Conservation (phyloP, 1,140 invertebrate species). For the Popillia japonica region DNA sequence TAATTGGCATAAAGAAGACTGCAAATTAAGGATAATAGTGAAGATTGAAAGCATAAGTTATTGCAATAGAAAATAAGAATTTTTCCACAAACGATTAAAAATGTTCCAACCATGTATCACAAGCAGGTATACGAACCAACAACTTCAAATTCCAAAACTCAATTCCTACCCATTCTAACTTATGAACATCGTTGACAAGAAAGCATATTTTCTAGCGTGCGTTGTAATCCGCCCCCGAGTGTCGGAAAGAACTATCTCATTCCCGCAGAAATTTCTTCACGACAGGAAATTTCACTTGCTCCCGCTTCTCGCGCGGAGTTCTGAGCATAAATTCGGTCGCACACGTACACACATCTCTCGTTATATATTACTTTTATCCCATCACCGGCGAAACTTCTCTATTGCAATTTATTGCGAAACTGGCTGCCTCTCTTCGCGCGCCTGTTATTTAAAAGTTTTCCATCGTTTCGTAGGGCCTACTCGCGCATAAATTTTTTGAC, state of each 20-base stretch:
- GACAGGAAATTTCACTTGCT: constrained; percentile 13
- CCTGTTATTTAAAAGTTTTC: neutral
- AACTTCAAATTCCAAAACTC: neutral
- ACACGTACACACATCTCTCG: neutral
- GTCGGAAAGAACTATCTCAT: neutral
- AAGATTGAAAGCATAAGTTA: no score
- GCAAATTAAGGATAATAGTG: no score
- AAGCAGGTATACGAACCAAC: neutral
- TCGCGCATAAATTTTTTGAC: constrained; percentile 9
- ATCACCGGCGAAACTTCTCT: constrained; percentile 8
- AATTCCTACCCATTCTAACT: neutral
- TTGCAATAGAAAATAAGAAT: no score
- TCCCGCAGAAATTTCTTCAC: neutral
- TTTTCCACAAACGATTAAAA: no score
- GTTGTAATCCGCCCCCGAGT: neutral
- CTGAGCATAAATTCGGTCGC: neutral
- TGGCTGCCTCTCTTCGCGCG: neutral
- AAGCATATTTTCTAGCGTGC: neutral
- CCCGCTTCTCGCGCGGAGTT: neutral
- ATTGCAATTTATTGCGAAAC: neutral
- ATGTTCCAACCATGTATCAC: no score
- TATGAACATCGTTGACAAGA: neutral
- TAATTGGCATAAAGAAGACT: no score
- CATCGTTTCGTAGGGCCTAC: neutral
- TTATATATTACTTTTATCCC: constrained; percentile 15